These are phyloP conservation scores for Cylindroiulus punctatus DNA, from an alignment of 2,888 invertebrate species.

Conservation along the genomic window DNA sequence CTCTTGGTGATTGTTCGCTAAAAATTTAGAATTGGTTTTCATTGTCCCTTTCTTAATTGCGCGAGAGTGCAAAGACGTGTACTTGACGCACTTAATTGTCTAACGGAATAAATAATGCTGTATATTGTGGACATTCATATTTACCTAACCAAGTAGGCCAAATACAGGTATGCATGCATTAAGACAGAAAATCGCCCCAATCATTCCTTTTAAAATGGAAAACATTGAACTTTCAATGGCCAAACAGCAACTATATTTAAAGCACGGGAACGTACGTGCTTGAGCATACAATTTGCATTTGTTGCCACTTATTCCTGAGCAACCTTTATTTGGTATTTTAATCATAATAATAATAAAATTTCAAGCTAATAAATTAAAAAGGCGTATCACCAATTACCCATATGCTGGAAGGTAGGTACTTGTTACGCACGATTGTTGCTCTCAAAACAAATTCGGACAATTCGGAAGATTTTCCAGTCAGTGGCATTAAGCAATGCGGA, in stretches of 20 bases:
- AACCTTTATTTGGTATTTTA: slow-evolving; percentile 17
- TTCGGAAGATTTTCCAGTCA: background rate
- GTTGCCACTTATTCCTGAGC: slow-evolving; percentile 36
- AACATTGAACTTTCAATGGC: background rate
- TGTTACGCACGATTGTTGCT: slow-evolving; percentile 24
- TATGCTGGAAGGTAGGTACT: background rate
- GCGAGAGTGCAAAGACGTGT: background rate
- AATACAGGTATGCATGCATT: background rate
- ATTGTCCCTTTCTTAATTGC: background rate
- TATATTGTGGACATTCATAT: background rate
- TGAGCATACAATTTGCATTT: background rate
- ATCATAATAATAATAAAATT: background rate
- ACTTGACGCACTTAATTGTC: background rate
- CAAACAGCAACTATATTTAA: background rate
- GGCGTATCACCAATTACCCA: background rate
- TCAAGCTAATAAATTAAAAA: background rate
- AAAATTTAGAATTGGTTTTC: too few species aligned
- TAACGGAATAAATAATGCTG: slow-evolving; percentile 26
- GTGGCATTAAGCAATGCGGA: slow-evolving; percentile 3
- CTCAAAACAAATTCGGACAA: slow-evolving; percentile 7
- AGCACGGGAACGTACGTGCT: background rate
- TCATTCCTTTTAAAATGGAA: background rate
- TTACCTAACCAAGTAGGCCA: background rate
- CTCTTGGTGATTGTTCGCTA: too few species aligned
- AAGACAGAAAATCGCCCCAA: background rate